These are phyloP conservation scores for Cantharis rufa DNA, from an alignment of 2,888 invertebrate species.

Conservation along the genomic window DNA sequence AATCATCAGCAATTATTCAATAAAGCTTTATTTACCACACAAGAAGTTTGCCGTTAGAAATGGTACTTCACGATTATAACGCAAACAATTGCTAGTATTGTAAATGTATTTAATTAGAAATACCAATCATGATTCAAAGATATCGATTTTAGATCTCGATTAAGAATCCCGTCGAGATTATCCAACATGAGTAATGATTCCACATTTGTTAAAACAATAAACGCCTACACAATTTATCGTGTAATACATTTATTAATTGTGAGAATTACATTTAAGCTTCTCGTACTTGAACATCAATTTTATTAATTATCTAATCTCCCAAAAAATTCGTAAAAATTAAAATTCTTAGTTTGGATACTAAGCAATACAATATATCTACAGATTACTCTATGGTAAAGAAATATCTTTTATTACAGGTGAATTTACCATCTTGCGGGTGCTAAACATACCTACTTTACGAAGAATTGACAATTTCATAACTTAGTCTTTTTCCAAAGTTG, in stretches of 20 bases:
- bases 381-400: too few relatives aligned
- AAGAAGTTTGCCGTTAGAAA: constrained; percentile 34
- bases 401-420: background rate
- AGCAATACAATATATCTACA: too few relatives aligned
- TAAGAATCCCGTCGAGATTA: constrained; percentile 39
- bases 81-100: constrained; percentile 45
- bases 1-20: constrained; percentile 17
- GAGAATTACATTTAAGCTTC: constrained; percentile 15
- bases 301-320: background rate
- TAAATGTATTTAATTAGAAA: constrained; percentile 47
- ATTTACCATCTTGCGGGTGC: background rate
- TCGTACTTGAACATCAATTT: background rate
- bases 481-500: background rate
- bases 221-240: constrained; percentile 44
- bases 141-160: constrained; percentile 41
- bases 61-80: constrained; percentile 35
- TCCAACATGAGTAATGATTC: constrained; percentile 44
- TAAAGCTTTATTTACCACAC: constrained; percentile 25
- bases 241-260: constrained; percentile 20
- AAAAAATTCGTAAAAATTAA: too few relatives aligned
- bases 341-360: too few relatives aligned
- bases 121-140: constrained; percentile 47
- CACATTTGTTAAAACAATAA: constrained; percentile 40
- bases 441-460: background rate
- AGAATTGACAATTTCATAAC: constrained; percentile 1